Evolutionary conservation across 1,140 invertebrate genomes (phyloP), one percentile per base, ranked within the genome.

Genomic region (Drosophila athabasca): DNA sequence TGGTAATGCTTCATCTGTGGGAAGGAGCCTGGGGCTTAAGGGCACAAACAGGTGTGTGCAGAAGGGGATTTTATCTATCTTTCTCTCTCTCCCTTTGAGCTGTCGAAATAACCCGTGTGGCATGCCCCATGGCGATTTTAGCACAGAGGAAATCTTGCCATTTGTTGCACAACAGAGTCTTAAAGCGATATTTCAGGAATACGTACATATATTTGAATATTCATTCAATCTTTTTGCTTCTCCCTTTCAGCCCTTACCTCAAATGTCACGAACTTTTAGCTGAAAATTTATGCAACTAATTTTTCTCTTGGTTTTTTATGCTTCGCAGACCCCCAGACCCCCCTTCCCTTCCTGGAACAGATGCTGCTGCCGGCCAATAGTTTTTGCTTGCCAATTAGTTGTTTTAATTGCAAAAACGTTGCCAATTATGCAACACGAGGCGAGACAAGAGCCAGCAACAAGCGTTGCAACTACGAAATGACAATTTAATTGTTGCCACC

Each of bases 301-400:
- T 85, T 87, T 87, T 87, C 62, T 60, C 67, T n/a, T 69, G 19
- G 17, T 69, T 69, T 55, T 74, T 65, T 74, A 53, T 62, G 53
- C n/a, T 35, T 45, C 19, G 19, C 9, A 31, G 8, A 9, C 45
- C 6, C 31, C 26, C 7, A 31, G 8, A 9, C 45, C 6, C 31
- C 4, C 24, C 4, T 26, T 5, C 24, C 24, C 4, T 26, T 26
- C 5, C 24, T 26, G 24, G 4, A 52, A 49, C 79, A 83, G 62
- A 66, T 80, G 79, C 59, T 78, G 49, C 45, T 68, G 62, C 54
- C 62, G 51, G 65, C 68, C 69, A 82, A 82, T 87, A 88, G 82
- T 88, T 87, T 88, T 85, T 87, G 82, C 24, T 66, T 71, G 66
- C 75, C 82, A 85, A 85, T 85, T 85, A 87, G 81, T 87, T 87